These are phyloP conservation scores for Malurus splendens DNA, from an alignment of 2,797 vertebrate species.

Conservation along the genomic window DNA sequence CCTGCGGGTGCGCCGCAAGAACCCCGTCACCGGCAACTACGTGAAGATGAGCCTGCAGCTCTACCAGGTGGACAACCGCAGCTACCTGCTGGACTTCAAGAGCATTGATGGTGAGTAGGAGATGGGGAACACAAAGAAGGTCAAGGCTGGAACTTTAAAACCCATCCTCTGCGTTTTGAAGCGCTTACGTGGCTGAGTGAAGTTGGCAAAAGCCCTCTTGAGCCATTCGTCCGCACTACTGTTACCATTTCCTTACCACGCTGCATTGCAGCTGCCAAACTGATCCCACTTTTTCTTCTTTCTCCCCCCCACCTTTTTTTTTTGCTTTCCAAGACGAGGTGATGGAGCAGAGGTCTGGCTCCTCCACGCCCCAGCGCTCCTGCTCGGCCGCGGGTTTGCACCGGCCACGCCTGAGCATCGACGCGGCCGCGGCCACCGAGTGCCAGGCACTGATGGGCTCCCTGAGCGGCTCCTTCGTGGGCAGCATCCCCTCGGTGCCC, in stretches of 20 bases:
- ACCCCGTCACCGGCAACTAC: conserved; percentile 92
- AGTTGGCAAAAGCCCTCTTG: rapidly evolving
- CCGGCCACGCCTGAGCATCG: conserved; percentile 88
- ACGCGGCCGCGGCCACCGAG: conserved; percentile 72
- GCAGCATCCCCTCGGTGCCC: conserved; percentile 74
- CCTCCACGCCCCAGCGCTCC: conserved; percentile 91
- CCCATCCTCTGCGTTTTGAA: background rate
- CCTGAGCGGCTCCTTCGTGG: conserved; percentile 82
- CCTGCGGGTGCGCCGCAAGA: conserved; percentile 90
- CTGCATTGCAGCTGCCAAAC: background rate
- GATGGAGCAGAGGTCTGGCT: conserved; percentile 88
- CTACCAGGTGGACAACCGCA: conserved; percentile 96
- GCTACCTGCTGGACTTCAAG: conserved; percentile 97
- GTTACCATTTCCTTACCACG: background rate
- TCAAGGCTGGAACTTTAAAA: background rate
- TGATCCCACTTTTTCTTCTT: background rate
- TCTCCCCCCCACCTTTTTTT: background rate
- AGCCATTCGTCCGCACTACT: background rate
- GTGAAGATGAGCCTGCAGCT: conserved; percentile 98
- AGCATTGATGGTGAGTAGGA: conserved; percentile 89
- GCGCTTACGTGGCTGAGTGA: background rate
- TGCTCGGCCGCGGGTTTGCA: conserved; percentile 86
- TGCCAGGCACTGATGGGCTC: conserved; percentile 81
- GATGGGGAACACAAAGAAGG: rapidly evolving
- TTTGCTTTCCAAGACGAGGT: conserved; percentile 79